Evolutionary conservation across 2,888 invertebrate species (phyloP).

Genomic region (Macrosoma leucophasiata): DNA sequence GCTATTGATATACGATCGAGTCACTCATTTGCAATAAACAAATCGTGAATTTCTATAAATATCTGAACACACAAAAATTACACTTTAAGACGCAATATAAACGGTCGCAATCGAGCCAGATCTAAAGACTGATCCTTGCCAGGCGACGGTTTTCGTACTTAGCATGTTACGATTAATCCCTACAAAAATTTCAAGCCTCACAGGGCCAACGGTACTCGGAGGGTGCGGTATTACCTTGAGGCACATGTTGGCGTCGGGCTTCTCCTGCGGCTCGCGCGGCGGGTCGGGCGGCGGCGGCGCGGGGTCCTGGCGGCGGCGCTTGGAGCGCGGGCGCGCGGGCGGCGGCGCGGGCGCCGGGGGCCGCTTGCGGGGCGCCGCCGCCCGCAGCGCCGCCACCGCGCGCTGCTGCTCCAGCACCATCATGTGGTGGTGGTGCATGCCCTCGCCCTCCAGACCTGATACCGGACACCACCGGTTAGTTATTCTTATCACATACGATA

Average conservation of each 20-base stretch:
- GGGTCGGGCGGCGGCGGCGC: conserved; percentile 72
- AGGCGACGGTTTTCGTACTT: too few species aligned
- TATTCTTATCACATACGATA: too few species aligned
- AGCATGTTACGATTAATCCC: too few species aligned
- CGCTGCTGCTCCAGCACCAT: conserved; percentile 75
- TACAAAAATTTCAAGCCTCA: too few species aligned
- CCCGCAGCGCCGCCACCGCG: conserved; percentile 60
- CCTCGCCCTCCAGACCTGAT: conserved; percentile 70
- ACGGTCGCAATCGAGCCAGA: too few species aligned
- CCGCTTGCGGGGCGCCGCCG: conserved; percentile 23
- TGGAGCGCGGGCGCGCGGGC: conserved; percentile 48
- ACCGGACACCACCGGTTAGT: conserved; percentile 2
- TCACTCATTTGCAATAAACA: too few species aligned
- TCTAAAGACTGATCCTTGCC: too few species aligned
- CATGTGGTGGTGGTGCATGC: conserved; percentile 77
- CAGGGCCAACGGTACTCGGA: too few species aligned
- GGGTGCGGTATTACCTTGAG: conserved; percentile 80
- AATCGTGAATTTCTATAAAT: too few species aligned
- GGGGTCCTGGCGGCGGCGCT: conserved; percentile 45
- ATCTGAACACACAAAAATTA: too few species aligned
- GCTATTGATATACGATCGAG: too few species aligned
- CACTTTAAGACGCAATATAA: too few species aligned
- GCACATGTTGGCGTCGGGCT: conserved; percentile 91
- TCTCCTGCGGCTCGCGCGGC: conserved; percentile 81
- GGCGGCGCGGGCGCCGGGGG: conserved; percentile 45